Evolutionary conservation across 1,140 invertebrate species (phyloP), one percentile per base, ranked within the genome.

Genomic region (Drosophila murphyi): DNA sequence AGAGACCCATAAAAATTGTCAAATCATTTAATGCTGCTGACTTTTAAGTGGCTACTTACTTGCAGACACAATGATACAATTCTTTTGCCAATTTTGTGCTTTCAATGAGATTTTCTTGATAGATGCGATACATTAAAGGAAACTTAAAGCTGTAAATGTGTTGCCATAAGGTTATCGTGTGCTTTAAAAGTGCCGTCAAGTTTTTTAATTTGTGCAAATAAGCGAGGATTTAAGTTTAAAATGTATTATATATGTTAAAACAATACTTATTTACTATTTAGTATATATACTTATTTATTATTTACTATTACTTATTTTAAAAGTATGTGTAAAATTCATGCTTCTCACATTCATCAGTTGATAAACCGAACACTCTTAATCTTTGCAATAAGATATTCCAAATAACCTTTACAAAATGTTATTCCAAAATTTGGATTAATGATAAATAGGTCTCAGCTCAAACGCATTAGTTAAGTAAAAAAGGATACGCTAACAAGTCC

Each of bases 1-100:
- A 48, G 20, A 54, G 56, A 32, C 48, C 8, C 67, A 69, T 69
- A 61, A 69, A 69, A 47, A 69, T 61, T 45, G 48, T 68, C 47
- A 41, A 57, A 67, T 67, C 54, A 67, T 67, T 57, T 35, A 57
- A 47, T 28, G 29, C 5, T n/a, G 8, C 28, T n/a, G 2, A 56
- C 29, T 43, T 55, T 43, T 47, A 55, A 65, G 51, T 29, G n/a
- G 39, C 39, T 12, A 55, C 39, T 45, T 37, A 29, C 51, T 55
- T 45, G 32, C 8, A 12, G 4, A 20, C 28, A 34, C 48, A 63
- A 51, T 52, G 61, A 29, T 8, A 45, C 5, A 12, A 10, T 8
- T 41, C 32, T 59, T 34, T 43, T 4, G 10, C n/a, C 10, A n/a
- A n/a, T 10, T n/a, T n/a, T n/a, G 20, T 1, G 20, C 20, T 20